Base-by-base conservation (phyloP, 2,888 invertebrate genomes). In the Diplolepis rosae region DNA sequence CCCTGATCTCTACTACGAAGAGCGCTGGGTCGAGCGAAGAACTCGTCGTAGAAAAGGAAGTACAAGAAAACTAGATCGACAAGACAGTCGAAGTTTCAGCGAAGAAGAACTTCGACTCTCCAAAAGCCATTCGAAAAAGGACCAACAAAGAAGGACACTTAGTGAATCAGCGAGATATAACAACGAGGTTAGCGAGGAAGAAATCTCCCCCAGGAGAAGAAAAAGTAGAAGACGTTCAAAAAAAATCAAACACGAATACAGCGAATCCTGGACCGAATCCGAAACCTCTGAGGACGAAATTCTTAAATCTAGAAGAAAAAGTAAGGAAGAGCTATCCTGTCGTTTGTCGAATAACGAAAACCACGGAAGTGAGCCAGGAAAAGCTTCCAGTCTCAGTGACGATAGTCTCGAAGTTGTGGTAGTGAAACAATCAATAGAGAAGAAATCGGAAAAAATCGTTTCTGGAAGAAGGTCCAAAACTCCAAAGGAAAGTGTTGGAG, bases 211-310 rank as follows among this genome's bases (percentile, higher is more conserved):
- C 3, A 13, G 65, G 1, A 76, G 72, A 48, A 78, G 71, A 48
- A 69, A 56, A 48, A 74, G 65, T 69, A 79, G 75, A 39, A 73
- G 45, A 75, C 50, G 54, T 18, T 42, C 72, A 2, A 79, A 78
- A 70, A 76, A 84, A 82, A 32, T 83, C 82, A 75, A 77, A 73
- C 77, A 79, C 66, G 74, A 77, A 32, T 61, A 39, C 39, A 61
- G 61, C 39, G 89, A 90, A 48, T 86, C 90, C 0, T 90, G 90
- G 24, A 89, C 90, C 51, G 91, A 90, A 75, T 90, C 90, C 4
- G 89, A 89, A 71, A 78, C 76, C 15, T 74, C 72, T n/a, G 76
- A 76, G 42, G 74, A 75, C 9, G 69, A 68, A 2, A 7, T 56
- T 24, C 13, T 56, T 11, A 15, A 15, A 32, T 56, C 69, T 65